A percentile compares a stretch with the other conserved stretches of the same genome.
phyloP scores from a whole-genome alignment of 2,797 vertebrate species.

The Diplodus puntazzo region DNA sequence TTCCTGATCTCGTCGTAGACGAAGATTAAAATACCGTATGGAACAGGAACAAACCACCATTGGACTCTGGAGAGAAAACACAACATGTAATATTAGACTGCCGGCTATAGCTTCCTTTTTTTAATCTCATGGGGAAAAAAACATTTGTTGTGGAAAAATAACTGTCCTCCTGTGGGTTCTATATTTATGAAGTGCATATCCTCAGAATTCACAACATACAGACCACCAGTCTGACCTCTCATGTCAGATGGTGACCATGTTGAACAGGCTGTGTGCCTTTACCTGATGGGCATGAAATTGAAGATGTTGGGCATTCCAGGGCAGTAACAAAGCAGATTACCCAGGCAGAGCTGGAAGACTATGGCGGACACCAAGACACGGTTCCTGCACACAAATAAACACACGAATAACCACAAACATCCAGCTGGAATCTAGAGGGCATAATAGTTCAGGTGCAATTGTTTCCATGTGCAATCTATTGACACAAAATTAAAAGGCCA shows the following conservation, averaged over 20 bases:
- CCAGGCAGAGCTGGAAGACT: conserved; percentile 89
- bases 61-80: conserved; percentile 82
- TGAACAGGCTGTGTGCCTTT: conserved; percentile 24
- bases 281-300: conserved; percentile 95
- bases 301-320: conserved; percentile 94
- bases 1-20: conserved; percentile 92
- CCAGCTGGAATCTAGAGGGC: background rate
- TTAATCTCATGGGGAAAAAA: background rate
- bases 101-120: background rate
- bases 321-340: conserved; percentile 93
- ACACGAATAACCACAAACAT: conserved; percentile 5
- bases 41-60: conserved; percentile 92
- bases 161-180: background rate
- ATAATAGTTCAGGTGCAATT: background rate
- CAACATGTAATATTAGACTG: conserved; percentile 3
- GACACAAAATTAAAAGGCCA: background rate
- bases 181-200: background rate
- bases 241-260: background rate
- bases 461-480: background rate
- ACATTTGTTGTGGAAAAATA: background rate
- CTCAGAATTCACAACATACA: background rate
- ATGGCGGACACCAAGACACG: conserved; percentile 88
- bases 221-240: background rate
- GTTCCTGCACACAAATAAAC: conserved; percentile 81
- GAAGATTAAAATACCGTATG: conserved; percentile 90